Percentiles rank a stretch among this genome's conserved stretches.
These are phyloP conservation scores for Crossocerus cetratus DNA, from an alignment of 2,888 invertebrate species.

Conservation along the genomic window DNA sequence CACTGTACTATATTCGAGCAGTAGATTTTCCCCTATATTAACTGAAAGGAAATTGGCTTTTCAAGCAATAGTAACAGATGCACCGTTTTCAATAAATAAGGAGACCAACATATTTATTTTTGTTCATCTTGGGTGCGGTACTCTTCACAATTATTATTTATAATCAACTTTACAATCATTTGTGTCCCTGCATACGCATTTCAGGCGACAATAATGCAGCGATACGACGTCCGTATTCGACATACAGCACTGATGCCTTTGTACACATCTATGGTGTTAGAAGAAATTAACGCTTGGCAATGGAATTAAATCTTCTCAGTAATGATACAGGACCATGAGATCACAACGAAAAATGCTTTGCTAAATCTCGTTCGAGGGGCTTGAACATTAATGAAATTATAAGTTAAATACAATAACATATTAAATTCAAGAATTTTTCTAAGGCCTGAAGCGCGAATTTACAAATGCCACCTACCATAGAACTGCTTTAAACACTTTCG, in stretches of 20 bases:
- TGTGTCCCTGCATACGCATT: conserved; percentile 49
- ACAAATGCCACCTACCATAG: conserved; percentile 9
- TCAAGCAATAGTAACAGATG: conserved; percentile 15
- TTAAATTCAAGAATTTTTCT: conserved; percentile 19
- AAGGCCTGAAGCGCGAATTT: conserved; percentile 19
- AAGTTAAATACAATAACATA: conserved; percentile 23
- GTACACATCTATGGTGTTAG: conserved; percentile 24
- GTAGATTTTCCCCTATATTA: conserved; percentile 10
- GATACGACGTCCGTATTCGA: conserved; percentile 13
- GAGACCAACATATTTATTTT: conserved; percentile 63
- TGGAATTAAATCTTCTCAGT: conserved; percentile 20
- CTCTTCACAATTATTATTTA: conserved; percentile 55
- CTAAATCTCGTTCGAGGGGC: conserved; percentile 11
- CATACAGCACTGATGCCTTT: conserved; percentile 14
- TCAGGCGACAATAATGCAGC: conserved; percentile 31
- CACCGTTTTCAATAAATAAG: conserved; percentile 63
- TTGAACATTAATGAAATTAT: conserved; percentile 20
- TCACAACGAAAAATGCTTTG: conserved; percentile 37
- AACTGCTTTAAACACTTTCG: conserved; percentile 7
- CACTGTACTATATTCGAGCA: conserved; percentile 38
- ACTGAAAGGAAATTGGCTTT: not conserved
- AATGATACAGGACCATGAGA: conserved; percentile 36
- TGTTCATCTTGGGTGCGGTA: conserved; percentile 57
- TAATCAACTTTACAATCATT: conserved; percentile 58
- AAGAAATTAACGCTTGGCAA: conserved; percentile 30